These are phyloP conservation scores for Lagodon rhomboides DNA, from an alignment of 2,797 vertebrate genomes.

Conservation along the genomic window DNA sequence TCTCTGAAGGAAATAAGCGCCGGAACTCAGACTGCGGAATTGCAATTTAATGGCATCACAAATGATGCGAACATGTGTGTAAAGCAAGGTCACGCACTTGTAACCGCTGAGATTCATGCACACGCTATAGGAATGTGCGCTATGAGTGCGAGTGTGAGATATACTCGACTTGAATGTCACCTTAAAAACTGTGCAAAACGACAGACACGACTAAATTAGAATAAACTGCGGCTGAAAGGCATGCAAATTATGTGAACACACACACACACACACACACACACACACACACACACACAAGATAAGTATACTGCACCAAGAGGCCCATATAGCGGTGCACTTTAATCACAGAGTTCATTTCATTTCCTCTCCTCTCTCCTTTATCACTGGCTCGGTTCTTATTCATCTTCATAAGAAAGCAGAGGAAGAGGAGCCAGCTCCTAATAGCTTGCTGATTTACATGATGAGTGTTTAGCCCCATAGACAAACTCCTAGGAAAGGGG, in stretches of 20 bases:
- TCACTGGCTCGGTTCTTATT: slow-evolving; percentile 69
- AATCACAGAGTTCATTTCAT: slow-evolving; percentile 73
- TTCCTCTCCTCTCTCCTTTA: slow-evolving; percentile 66
- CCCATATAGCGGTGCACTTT: slow-evolving; percentile 57
- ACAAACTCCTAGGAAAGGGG: slow-evolving; percentile 53
- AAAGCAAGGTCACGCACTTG: neutral
- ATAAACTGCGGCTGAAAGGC: slow-evolving; percentile 48
- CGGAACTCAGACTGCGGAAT: neutral
- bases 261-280: slow-evolving; percentile 5
- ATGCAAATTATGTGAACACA: slow-evolving; percentile 32
- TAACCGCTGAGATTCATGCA: slow-evolving; percentile 11
- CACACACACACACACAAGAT: slow-evolving; percentile 20
- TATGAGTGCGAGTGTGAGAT: neutral
- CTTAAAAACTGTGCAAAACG: slow-evolving; percentile 45
- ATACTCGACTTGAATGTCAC: slow-evolving; percentile 30
- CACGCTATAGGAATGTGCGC: neutral
- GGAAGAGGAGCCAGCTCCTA: slow-evolving; percentile 67
- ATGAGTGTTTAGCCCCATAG: slow-evolving; percentile 69
- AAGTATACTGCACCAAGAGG: slow-evolving; percentile 50
- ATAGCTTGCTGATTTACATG: slow-evolving; percentile 78
- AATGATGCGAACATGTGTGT: slow-evolving; percentile 13
- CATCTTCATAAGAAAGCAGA: slow-evolving; percentile 74
- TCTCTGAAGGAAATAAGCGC: slow-evolving; percentile 25
- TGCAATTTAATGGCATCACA: slow-evolving; percentile 35
- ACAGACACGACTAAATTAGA: slow-evolving; percentile 34